A percentile compares a stretch with the other conserved stretches of the same genome.
phyloP scores from a whole-genome alignment of 2,113 vertebrate species.

The Dicentrarchus labrax region DNA sequence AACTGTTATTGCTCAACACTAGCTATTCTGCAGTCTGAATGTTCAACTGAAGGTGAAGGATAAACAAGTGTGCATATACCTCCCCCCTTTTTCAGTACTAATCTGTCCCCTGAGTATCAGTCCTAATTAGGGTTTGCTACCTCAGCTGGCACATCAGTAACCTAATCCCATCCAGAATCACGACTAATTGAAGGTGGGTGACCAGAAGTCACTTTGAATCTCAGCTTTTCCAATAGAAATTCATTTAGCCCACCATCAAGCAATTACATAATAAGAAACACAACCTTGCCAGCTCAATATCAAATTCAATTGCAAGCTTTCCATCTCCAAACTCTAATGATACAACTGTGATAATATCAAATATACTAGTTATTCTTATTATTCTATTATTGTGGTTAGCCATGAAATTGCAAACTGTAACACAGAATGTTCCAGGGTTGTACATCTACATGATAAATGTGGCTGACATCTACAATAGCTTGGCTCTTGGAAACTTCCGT shows the following conservation, averaged over 20 bases:
- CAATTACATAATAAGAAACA: constrained; percentile 48
- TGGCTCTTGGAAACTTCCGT: constrained; percentile 56
- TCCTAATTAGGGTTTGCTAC: constrained; percentile 63
- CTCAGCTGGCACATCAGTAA: constrained; percentile 75
- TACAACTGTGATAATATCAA: constrained; percentile 36
- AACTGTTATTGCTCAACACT: constrained; percentile 9
- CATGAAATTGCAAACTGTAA: constrained; percentile 50
- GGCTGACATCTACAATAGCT: constrained; percentile 56
- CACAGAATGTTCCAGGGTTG: constrained; percentile 50
- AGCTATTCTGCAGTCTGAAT: constrained; percentile 22
- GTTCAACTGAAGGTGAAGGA: constrained; percentile 39
- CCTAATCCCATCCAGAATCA: constrained; percentile 62
- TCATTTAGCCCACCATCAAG: constrained; percentile 54
- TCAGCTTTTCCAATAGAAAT: constrained; percentile 63
- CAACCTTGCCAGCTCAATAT: constrained; percentile 44
- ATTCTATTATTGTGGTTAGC: constrained; percentile 56
- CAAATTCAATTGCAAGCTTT: constrained; percentile 59
- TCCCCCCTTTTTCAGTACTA: constrained; percentile 46
- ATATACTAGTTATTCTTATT: constrained; percentile 37
- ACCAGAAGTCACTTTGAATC: constrained; percentile 56
- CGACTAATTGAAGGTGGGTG: constrained; percentile 58
- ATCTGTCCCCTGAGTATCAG: constrained; percentile 65
- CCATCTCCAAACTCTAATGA: constrained; percentile 19
- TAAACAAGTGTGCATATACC: constrained; percentile 33
- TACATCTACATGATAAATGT: constrained; percentile 62